These are phyloP conservation scores for Chirona hameri DNA, from an alignment of 2,888 invertebrate genomes.

Conservation along the genomic window DNA sequence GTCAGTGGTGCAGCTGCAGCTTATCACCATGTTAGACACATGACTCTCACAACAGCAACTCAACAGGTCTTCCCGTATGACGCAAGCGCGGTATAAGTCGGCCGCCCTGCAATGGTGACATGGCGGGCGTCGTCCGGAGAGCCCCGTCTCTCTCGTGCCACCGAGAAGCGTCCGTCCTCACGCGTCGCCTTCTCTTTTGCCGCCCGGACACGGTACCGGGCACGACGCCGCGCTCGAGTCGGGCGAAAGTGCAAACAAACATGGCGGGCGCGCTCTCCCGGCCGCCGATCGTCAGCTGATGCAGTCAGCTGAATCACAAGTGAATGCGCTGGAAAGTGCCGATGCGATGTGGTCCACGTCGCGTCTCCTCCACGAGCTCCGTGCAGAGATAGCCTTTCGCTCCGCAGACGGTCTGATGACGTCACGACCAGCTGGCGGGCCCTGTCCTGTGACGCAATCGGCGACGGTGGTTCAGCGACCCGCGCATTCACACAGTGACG, in stretches of 20 bases:
- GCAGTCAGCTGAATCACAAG: background rate
- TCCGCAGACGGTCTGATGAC: background rate
- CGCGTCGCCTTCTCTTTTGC: background rate
- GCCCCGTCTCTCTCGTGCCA: background rate
- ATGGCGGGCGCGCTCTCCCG: conserved; percentile 4
- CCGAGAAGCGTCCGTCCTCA: background rate
- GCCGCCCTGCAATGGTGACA: background rate
- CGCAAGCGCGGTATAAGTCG: background rate
- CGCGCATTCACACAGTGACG: too few relatives aligned
- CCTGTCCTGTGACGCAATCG: too few relatives aligned
- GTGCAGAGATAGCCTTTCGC: background rate
- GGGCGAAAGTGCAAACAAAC: conserved; percentile 8
- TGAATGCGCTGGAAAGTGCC: conserved; percentile 1
- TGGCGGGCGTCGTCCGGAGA: background rate
- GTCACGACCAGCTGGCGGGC: too few relatives aligned
- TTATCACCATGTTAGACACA: too few relatives aligned
- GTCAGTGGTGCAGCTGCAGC: too few relatives aligned
- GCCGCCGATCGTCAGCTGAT: background rate
- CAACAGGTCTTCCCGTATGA: background rate
- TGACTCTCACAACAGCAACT: too few relatives aligned
- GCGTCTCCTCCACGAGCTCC: background rate
- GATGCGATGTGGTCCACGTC: background rate
- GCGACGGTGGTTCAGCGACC: too few relatives aligned
- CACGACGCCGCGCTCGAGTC: background rate
- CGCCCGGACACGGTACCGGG: background rate